These are phyloP conservation scores for Rafetus swinhoei DNA, from an alignment of 2,113 vertebrate species.

Conservation along the genomic window DNA sequence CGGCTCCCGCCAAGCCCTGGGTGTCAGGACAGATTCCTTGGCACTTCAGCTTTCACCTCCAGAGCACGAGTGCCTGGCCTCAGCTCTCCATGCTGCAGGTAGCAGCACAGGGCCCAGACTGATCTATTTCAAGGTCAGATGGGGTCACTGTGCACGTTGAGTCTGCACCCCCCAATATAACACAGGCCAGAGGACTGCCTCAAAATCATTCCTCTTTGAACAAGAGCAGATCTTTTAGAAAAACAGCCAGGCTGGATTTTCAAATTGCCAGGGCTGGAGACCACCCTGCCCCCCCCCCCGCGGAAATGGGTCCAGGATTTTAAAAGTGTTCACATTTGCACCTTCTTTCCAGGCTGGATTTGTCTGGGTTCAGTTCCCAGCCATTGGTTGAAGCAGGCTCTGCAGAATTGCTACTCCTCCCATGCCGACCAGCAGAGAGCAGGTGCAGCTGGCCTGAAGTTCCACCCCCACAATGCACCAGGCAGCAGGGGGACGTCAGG, in stretches of 20 bases:
- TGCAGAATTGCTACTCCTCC: neutral
- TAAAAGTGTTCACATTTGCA: neutral
- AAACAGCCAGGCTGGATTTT: neutral
- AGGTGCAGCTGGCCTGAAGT: neutral
- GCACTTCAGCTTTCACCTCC: neutral
- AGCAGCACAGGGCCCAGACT: neutral
- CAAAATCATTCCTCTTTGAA: neutral
- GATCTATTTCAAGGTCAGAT: neutral
- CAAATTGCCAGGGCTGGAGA: neutral
- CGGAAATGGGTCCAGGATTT: neutral
- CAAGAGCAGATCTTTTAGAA: neutral
- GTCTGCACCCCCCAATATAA: neutral
- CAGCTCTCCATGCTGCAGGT: fast-evolving
- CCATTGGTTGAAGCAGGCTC: neutral
- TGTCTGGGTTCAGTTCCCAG: neutral
- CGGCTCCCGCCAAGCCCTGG: neutral
- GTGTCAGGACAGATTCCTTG: neutral
- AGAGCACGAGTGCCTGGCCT: too few species aligned
- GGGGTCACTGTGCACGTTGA: neutral
- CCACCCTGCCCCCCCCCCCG: too few species aligned
- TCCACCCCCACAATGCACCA: neutral
- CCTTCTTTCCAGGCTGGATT: neutral
- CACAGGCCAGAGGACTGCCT: neutral
- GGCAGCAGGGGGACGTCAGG: neutral
- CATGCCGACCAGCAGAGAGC: neutral